Evolutionary conservation across 2,113 vertebrate species (phyloP), one percentile per base, ranked within the genome.

Genomic region (Ciconia boyciana): DNA sequence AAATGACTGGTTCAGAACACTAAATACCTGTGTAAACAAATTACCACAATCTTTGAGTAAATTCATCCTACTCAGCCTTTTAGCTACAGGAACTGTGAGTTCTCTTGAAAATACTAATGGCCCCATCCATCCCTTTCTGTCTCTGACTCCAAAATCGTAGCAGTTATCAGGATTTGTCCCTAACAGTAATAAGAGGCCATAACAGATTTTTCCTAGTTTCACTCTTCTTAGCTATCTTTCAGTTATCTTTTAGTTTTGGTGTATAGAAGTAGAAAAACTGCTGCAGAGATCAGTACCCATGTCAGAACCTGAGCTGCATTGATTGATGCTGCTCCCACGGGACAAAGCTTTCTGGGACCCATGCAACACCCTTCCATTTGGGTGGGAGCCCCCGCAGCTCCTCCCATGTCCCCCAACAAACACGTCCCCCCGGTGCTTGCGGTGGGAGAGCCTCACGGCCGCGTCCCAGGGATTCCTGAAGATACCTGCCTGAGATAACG

Each of bases 301-400:
- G 3, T n/a, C 19, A 88, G 70, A 55, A 11, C 13, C n/a, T 61
- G 75, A 60, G 31, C 41, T 36, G 24, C 51, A 16, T 6, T 28
- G n/a, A 20, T 1, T 44, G 31, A 26, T 48, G 26, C 24, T 55
- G n/a, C 18, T 81, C 3, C 36, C 16, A 32, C 1, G 8, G 31
- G 25, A 60, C 28, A 61, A 69, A 57, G 2, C 7, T 58, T 87
- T 11, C 31, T 31, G 5, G 36, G 20, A 55, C 13, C 9, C 22
- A 17, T 8, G 46, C 7, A 13, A 8, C 26, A 19, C 6, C 36
- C 32, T 48, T 62, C 25, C 9, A 3, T 0, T 0, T 14, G 6
- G 3, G 2, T 57, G 36, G 15, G 41, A 74, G 16, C 6, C 54
- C 41, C 16, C 2, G 1, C 44, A 65, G 39, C 8, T 79, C 43